Conservation (phyloP, 2,888 invertebrate species). For the Drosophila longiperda region DNA sequence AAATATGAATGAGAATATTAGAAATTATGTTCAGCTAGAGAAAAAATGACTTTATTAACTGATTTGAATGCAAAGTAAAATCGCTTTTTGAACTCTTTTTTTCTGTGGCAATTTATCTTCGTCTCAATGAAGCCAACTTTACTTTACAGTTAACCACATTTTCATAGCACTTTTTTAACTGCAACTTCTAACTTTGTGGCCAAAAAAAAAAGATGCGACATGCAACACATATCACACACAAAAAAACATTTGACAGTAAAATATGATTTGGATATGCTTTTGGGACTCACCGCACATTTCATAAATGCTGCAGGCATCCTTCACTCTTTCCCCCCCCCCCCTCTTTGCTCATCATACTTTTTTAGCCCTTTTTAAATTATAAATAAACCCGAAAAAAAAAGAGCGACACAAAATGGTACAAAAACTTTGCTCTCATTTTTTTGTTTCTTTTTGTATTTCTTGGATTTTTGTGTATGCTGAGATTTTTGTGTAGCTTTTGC, state of each 20-base stretch:
- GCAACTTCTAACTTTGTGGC: not conserved
- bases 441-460: slow-evolving; percentile 2
- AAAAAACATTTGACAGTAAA: slow-evolving; percentile 17
- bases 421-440: slow-evolving; percentile 10
- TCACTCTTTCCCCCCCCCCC: not conserved
- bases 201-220: not conserved
- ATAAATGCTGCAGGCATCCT: slow-evolving; percentile 36
- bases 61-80: not conserved
- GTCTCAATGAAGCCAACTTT: not conserved
- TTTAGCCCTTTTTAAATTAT: slow-evolving; percentile 35
- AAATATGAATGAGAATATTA: not conserved
- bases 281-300: slow-evolving; percentile 35
- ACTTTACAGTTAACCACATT: not conserved
- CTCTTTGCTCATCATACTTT: not conserved
- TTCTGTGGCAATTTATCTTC: not conserved
- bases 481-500: slow-evolving; percentile 40
- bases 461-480: slow-evolving; percentile 16
- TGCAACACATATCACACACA: not conserved
- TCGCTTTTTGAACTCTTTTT: not conserved
- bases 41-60: not conserved
- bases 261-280: slow-evolving; percentile 37
- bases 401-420: slow-evolving; percentile 26
- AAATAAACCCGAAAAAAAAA: slow-evolving; percentile 2
- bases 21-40: too few species aligned
- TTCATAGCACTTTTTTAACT: slow-evolving; percentile 1